phyloP scores from a whole-genome alignment of 1,140 invertebrate genomes.

The Heliconius hermathena region DNA sequence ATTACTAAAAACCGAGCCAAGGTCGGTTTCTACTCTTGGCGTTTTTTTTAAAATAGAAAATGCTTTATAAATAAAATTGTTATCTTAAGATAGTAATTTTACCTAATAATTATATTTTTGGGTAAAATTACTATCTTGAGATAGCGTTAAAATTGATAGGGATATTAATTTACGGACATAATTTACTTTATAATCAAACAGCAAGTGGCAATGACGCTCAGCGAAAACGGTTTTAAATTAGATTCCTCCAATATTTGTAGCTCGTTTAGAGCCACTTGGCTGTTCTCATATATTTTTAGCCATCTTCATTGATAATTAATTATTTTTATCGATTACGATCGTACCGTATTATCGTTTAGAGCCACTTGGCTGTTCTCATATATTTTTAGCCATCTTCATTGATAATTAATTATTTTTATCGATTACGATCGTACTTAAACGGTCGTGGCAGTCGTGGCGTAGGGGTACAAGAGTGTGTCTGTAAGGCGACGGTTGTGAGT shows the following conservation, averaged over 20 bases:
- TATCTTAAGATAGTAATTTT: too few relatives aligned
- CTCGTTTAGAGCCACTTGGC: slow-evolving; percentile 3
- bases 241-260: slow-evolving; percentile 18
- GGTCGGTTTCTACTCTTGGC: background rate
- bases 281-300: background rate
- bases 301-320: background rate
- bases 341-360: too few relatives aligned
- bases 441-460: too few relatives aligned
- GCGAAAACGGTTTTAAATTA: slow-evolving; percentile 32
- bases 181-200: slow-evolving; percentile 29
- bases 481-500: too few relatives aligned
- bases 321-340: too few relatives aligned
- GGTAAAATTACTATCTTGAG: background rate
- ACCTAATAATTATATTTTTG: too few relatives aligned
- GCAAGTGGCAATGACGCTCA: slow-evolving; percentile 24
- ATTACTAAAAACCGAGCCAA: background rate
- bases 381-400: background rate
- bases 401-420: too few relatives aligned
- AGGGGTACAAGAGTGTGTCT: too few relatives aligned
- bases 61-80: too few relatives aligned
- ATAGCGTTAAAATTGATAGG: slow-evolving; percentile 20
- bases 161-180: slow-evolving; percentile 29
- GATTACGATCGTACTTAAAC: too few relatives aligned
- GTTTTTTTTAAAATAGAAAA: background rate
- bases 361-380: slow-evolving; percentile 6